Evolutionary conservation across 2,888 invertebrate species (phyloP), one percentile per base, ranked within the genome.

Genomic region (Willowsia nigromaculata): DNA sequence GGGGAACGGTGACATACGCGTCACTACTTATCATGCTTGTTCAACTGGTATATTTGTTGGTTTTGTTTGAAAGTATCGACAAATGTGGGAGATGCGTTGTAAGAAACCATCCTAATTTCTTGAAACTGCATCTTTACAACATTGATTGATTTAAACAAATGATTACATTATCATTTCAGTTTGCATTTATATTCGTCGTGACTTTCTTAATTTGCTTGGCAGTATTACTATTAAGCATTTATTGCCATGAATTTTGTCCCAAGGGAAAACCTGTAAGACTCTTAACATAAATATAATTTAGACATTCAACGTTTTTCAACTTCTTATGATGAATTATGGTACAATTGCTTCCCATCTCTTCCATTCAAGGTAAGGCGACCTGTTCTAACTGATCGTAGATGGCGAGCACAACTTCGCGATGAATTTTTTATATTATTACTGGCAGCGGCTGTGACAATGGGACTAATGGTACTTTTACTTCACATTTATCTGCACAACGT

Each of bases 11-110:
- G 13, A 18, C 50, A n/a, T 85, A 65, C 33, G 30, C 68, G 1
- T 43, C 30, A 25, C 18, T 89, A 5, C 68, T 74, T 27, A 33
- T 76, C 11, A 33, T 85, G 11, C 43, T 90, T 13, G 27, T 82
- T 82, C 85, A 85, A 50, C 9, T 88, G 59, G 37, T 71, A 25
- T 90, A 78, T 65, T 22, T 89, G 22, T 76, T 89, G 15, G 74
- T 89, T 27, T 37, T 40, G 37, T 83, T 65, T 56, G 88, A 89
- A 53, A 76, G 68, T 43, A 86, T 65, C 9, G n/a, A 56, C 27
- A 40, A 22, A 30, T 59, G 33, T 76, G 68, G 85, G 27, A 85
- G 53, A 59, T 71, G 68, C 25, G 11, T 18, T 37, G 43, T 5
- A 13, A 43, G 3, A 30, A 18, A 25, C n/a, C n/a, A n/a, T n/a